Conservation (phyloP, 2,113 vertebrate genomes). For the Equus przewalskii region DNA sequence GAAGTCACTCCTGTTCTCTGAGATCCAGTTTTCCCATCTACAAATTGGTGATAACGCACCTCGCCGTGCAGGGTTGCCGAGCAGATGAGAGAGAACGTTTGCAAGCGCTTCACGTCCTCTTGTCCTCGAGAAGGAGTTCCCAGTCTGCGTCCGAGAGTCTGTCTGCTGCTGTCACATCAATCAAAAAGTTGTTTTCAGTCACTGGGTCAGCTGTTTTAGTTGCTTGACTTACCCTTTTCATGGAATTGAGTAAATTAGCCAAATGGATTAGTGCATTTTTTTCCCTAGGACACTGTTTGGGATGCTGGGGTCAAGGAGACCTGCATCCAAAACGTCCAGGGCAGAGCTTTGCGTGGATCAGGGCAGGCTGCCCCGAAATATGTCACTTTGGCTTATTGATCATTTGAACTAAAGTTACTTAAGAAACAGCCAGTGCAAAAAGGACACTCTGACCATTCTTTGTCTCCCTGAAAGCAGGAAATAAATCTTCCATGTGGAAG, state of each 20-base stretch:
- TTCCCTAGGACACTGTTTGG: not conserved
- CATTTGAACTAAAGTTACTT: too few relatives aligned
- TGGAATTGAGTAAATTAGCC: not conserved
- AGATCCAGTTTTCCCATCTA: not conserved
- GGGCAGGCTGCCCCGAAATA: too few relatives aligned
- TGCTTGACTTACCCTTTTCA: not conserved
- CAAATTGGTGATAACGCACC: accelerated
- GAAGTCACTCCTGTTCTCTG: not conserved
- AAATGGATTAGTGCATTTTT: not conserved
- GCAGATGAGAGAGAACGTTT: not conserved
- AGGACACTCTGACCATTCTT: too few relatives aligned
- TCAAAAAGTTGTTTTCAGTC: not conserved
- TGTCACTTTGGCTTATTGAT: too few relatives aligned
- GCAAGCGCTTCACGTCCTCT: not conserved
- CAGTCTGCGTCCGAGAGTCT: not conserved
- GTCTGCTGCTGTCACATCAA: not conserved
- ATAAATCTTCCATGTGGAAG: too few relatives aligned
- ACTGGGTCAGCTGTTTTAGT: not conserved
- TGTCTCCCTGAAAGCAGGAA: too few relatives aligned
- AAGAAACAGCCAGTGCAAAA: too few relatives aligned
- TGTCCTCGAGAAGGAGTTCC: not conserved
- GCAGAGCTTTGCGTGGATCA: too few relatives aligned
- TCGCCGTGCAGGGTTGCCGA: not conserved
- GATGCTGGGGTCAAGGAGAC: not conserved
- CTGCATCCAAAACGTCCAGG: not conserved